phyloP scores from a whole-genome alignment of 1,140 invertebrate species.

The Anastatus disparis region DNA sequence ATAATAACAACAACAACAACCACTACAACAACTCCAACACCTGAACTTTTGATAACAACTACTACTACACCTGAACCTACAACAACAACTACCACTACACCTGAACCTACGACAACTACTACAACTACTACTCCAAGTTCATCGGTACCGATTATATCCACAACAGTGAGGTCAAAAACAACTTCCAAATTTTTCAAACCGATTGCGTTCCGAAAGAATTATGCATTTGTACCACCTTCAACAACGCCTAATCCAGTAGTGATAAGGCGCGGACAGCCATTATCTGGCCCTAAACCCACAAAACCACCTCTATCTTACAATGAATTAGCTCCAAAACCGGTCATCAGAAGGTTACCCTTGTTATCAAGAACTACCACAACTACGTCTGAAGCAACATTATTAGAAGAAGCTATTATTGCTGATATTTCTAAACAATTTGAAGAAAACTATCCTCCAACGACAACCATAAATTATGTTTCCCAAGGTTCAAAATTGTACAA shows the following conservation, averaged over 20 bases:
- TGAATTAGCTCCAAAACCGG: constrained; percentile 59
- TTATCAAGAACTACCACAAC: constrained; percentile 41
- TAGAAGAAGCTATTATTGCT: constrained; percentile 1
- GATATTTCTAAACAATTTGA: neutral
- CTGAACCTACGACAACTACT: constrained; percentile 25
- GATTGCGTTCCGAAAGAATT: constrained; percentile 55
- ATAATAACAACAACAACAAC: constrained; percentile 15
- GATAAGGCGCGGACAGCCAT: constrained; percentile 55
- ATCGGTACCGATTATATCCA: constrained; percentile 29
- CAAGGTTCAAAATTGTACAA: constrained; percentile 11
- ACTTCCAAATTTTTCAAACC: constrained; percentile 58
- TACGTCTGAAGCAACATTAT: constrained; percentile 19
- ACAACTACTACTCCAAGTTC: constrained; percentile 32
- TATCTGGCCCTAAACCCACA: constrained; percentile 57
- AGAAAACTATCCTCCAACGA: too few relatives aligned
- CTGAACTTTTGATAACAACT: neutral
- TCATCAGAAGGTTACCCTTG: constrained; percentile 56
- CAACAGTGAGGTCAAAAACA: constrained; percentile 44
- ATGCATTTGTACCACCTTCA: constrained; percentile 57
- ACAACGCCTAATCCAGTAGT: constrained; percentile 60
- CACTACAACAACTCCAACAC: neutral
- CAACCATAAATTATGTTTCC: constrained; percentile 34
- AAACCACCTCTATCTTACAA: constrained; percentile 60
- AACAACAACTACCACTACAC: constrained; percentile 21
- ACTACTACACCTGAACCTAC: constrained; percentile 9